Evolutionary conservation across 2,113 vertebrate genomes (phyloP).

Genomic region (Azemiops feae): DNA sequence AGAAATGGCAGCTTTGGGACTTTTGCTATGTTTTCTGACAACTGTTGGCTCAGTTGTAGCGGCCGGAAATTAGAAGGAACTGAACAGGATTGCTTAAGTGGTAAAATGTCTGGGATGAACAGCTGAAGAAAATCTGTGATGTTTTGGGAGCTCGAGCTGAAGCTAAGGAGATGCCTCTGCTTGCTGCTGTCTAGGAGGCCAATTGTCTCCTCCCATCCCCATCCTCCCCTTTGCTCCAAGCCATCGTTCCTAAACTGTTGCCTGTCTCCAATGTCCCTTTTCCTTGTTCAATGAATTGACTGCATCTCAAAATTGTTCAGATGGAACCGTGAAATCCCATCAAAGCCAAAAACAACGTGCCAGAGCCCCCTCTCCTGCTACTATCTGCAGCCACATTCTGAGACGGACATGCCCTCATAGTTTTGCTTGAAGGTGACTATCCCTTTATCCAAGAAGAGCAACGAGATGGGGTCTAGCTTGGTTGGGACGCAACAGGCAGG

Average conservation of each 20-base stretch:
- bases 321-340: conserved; percentile 71
- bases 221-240: conserved; percentile 20
- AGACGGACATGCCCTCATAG: conserved; percentile 95
- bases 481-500: conserved; percentile 95
- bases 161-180: not conserved
- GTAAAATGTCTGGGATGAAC: not conserved
- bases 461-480: conserved; percentile 93
- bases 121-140: not conserved
- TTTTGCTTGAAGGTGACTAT: conserved; percentile 98
- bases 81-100: not conserved
- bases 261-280: conserved; percentile 51
- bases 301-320: conserved; percentile 77
- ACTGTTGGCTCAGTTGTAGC: too few species aligned
- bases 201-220: too few species aligned
- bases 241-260: conserved; percentile 48
- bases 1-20: not conserved
- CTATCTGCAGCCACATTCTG: conserved; percentile 98
- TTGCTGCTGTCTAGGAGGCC: not conserved
- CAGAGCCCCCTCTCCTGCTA: conserved; percentile 28
- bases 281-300: conserved; percentile 79
- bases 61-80: not conserved
- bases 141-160: not conserved
- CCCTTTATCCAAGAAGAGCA: conserved; percentile 93
- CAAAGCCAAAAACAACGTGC: not conserved
- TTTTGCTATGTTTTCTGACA: not conserved